These are phyloP conservation scores for Drosophila oshimai DNA, from an alignment of 1,140 invertebrate genomes.

Conservation along the genomic window DNA sequence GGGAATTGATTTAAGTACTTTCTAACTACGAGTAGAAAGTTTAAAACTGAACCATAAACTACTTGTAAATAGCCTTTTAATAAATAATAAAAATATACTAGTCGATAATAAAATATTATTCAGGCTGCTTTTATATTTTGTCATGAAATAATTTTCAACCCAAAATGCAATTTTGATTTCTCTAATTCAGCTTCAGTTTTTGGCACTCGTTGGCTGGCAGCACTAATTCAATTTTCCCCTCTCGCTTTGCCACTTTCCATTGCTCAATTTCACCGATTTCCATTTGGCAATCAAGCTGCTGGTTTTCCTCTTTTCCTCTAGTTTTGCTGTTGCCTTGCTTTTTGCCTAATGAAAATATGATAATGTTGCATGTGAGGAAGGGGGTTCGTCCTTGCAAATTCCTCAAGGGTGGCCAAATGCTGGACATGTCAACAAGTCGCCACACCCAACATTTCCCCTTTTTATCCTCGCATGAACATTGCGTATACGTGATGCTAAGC, in stretches of 20 bases:
- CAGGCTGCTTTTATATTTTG: background rate
- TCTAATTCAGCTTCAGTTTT: no score
- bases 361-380: conserved; percentile 3
- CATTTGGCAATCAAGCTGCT: conserved; percentile 20
- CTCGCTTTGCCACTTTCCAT: background rate
- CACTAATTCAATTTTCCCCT: background rate
- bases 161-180: no score
- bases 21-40: no score
- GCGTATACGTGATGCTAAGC: no score
- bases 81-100: no score
- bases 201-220: no score
- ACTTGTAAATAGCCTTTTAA: no score
- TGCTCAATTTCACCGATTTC: conserved; percentile 31
- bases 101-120: background rate
- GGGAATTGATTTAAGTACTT: no score
- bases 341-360: conserved; percentile 54
- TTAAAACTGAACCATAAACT: no score
- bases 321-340: conserved; percentile 20
- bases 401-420: conserved; percentile 26
- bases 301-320: background rate
- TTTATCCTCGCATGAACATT: no score
- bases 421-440: conserved; percentile 24
- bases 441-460: background rate
- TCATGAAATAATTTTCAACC: no score
- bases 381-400: conserved; percentile 14